Evolutionary conservation across 1,140 invertebrate genomes (phyloP), one percentile per base, ranked within the genome.

Genomic region (Cydia splendana): DNA sequence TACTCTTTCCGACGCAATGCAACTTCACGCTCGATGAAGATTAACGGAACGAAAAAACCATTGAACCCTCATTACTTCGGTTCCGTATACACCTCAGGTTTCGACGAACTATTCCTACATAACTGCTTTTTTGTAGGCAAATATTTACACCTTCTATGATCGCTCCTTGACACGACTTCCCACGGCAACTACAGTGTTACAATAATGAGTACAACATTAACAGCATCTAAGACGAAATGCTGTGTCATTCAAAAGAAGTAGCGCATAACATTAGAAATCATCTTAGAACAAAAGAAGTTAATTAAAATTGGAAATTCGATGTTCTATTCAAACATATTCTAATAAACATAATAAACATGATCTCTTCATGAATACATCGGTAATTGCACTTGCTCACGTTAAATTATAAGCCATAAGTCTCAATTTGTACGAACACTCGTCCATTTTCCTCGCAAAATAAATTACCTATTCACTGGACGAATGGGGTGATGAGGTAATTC

Each of bases 401-500:
- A 42, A 71, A 71, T 71, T 42, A 71, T 38, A 71, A 71, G 15
- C 34, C 15, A 71, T 71, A 71, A 71, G 67, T 71, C 67, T n/a
- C 34, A 71, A 71, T 71, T 20, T 71, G 34, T 71, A 18, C 7
- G 38, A 38, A 38, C 10, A 42, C 4, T 38, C 34, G 10, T 34
- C n/a, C 67, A 71, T 71, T 71, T 38, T 71, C 67, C 28, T 38
- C n/a, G 7, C 15, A n/a, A 71, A 71, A 71, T 38, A 71, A 71
- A 71, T 71, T 71, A 71, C 67, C 34, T 45, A 71, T 71, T 71
- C 30, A 71, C 67, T 71, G 15, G n/a, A 42, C 67, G 28, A 71
- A 71, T 71, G 67, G 34, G 18, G 34, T 71, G 67, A 45, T 71
- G 67, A 71, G 67, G 67, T 71, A 71, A 71, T 71, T 71, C 65